A percentile compares a stretch with the other conserved stretches of the same genome.
Conservation (phyloP, 2,113 vertebrate species). For the Entomyzon cyanotis region DNA sequence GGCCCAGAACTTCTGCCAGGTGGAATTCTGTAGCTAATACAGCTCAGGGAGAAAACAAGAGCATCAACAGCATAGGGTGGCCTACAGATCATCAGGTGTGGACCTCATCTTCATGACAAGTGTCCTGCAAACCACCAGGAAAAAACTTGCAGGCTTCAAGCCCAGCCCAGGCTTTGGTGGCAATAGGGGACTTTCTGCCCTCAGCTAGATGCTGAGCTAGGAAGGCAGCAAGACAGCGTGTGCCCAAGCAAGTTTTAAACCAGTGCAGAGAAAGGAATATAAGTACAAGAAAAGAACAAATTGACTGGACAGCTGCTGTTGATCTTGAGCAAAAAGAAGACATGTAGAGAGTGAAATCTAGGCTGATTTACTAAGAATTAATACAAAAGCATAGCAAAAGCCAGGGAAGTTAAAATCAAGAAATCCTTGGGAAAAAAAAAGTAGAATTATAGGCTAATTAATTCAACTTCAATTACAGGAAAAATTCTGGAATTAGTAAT, state of each 20-base stretch:
- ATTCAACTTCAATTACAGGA: constrained; percentile 23
- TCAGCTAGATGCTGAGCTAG: not conserved
- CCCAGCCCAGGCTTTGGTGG: not conserved
- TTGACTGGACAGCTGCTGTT: not conserved
- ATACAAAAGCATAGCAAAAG: not conserved
- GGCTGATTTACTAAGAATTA: not conserved
- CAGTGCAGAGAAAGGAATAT: not conserved
- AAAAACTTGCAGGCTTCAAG: not conserved
- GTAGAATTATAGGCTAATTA: not conserved
- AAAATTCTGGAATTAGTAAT: constrained; percentile 16
- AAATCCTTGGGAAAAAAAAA: not conserved
- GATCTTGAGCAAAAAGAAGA: not conserved
- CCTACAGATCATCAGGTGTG: not conserved
- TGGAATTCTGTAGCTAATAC: not conserved
- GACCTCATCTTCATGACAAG: not conserved
- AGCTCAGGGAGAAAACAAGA: not conserved
- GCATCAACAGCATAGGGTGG: not conserved
- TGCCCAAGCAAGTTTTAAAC: not conserved
- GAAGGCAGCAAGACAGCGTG: not conserved
- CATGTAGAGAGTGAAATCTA: not conserved
- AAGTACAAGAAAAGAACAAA: not conserved
- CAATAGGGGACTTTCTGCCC: not conserved
- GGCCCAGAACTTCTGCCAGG: not conserved
- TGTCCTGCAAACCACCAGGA: not conserved
- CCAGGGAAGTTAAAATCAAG: not conserved